phyloP scores from a whole-genome alignment of 1,140 invertebrate genomes.

The Meloidogyne hapla region DNA sequence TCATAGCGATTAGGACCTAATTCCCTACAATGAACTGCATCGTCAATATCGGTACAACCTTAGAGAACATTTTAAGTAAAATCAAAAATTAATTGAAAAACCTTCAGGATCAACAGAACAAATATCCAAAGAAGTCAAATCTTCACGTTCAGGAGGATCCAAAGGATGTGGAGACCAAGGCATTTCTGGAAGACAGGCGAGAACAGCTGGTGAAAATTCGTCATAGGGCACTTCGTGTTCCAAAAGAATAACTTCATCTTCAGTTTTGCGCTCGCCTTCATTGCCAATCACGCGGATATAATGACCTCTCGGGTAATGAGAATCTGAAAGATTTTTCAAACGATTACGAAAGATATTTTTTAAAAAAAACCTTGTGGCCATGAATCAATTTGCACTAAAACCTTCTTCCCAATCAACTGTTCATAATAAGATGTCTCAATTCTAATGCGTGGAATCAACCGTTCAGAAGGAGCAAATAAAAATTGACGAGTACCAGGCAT shows the following conservation, averaged over 20 bases:
- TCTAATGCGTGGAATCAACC: constrained; percentile 82
- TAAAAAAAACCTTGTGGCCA: constrained; percentile 82
- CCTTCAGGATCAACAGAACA: constrained; percentile 96
- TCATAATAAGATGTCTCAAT: constrained; percentile 87
- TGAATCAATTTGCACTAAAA: constrained; percentile 85
- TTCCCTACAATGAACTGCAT: constrained; percentile 85
- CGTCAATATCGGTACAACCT: constrained; percentile 96
- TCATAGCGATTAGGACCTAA: constrained; percentile 78
- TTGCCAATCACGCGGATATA: constrained; percentile 86
- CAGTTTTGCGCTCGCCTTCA: constrained; percentile 71
- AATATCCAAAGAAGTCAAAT: constrained; percentile 74
- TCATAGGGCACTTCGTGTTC: constrained; percentile 96
- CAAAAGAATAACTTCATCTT: constrained; percentile 71
- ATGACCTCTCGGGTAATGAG: constrained; percentile 77
- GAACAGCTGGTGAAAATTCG: constrained; percentile 87
- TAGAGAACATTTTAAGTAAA: not conserved
- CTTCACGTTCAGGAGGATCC: constrained; percentile 36
- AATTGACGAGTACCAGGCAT: constrained; percentile 24
- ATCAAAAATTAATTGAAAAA: not conserved
- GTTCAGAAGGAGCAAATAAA: constrained; percentile 84
- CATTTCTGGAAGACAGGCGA: constrained; percentile 83
- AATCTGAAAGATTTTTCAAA: constrained; percentile 31
- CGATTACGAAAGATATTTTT: not conserved
- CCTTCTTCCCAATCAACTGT: constrained; percentile 71
- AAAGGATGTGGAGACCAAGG: constrained; percentile 77